A percentile compares a stretch with the other conserved stretches of the same genome.
phyloP scores from a whole-genome alignment of 2,888 invertebrate species.

The Lasioglossum malachurum region DNA sequence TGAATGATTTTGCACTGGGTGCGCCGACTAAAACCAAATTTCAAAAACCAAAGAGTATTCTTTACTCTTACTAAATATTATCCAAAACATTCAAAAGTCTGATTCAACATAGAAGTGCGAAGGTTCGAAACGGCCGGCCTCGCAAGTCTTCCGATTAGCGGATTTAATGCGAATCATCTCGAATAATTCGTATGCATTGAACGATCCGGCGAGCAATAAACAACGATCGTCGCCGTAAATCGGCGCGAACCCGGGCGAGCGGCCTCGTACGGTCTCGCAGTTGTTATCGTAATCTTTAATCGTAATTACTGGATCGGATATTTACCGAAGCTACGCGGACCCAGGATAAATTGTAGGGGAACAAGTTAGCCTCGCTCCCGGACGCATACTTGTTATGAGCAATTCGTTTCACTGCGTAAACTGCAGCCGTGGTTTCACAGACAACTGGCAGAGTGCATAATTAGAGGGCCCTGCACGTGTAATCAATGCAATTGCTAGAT shows the following conservation, averaged over 20 bases:
- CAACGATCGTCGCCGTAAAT: slow-evolving; percentile 34
- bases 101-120: background rate
- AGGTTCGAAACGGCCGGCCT: background rate
- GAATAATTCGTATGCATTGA: slow-evolving; percentile 1
- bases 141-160: background rate
- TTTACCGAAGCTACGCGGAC: slow-evolving; percentile 45
- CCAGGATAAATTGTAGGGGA: slow-evolving; percentile 45
- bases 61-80: no score
- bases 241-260: background rate
- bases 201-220: slow-evolving; percentile 29
- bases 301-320: slow-evolving; percentile 52
- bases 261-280: background rate
- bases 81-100: background rate
- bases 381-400: slow-evolving; percentile 42
- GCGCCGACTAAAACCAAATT: no score
- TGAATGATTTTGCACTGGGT: no score
- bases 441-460: slow-evolving; percentile 57
- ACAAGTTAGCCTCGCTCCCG: slow-evolving; percentile 50
- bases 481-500: slow-evolving; percentile 62
- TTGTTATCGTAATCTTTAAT: slow-evolving; percentile 57
- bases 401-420: slow-evolving; percentile 52
- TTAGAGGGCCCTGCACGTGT: slow-evolving; percentile 44
- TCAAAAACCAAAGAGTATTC: no score
- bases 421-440: slow-evolving; percentile 49
- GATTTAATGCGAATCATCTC: background rate